A percentile compares a stretch with the other conserved stretches of the same genome.
These are phyloP conservation scores for Neomorphus geoffroyi DNA, from an alignment of 2,797 vertebrate species.

Conservation along the genomic window DNA sequence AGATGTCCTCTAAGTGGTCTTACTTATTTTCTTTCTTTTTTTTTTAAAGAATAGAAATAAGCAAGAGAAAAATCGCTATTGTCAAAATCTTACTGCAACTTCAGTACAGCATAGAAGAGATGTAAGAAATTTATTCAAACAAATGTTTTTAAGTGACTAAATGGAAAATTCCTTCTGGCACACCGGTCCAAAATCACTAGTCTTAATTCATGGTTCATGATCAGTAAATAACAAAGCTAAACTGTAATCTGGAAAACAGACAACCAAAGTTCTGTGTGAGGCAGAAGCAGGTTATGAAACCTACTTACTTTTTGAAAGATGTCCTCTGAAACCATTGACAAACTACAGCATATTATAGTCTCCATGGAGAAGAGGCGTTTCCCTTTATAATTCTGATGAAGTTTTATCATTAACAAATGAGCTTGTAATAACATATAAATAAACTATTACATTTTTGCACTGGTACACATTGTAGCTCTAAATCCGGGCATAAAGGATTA, in stretches of 20 bases:
- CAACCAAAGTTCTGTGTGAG: not conserved
- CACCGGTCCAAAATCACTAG: not conserved
- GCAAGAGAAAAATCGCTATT: not conserved
- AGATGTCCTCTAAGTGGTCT: not conserved
- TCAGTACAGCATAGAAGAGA: not conserved
- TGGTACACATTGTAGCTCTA: not conserved
- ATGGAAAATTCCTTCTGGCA: not conserved
- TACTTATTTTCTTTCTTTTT: not conserved
- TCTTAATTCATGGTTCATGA: not conserved
- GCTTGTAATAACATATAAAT: not conserved
- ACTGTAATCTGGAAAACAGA: not conserved
- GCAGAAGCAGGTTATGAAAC: not conserved
- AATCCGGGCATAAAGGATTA: not conserved
- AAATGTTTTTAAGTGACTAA: not conserved
- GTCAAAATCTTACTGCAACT: not conserved
- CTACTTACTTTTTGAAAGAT: not conserved
- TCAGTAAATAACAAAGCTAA: not conserved
- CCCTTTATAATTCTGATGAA: not conserved
- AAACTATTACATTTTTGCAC: not conserved
- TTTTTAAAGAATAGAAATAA: not conserved
- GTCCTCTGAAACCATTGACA: not conserved
- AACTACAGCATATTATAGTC: not conserved
- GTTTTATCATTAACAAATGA: not conserved
- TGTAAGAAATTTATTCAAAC: not conserved
- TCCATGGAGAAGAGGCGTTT: accelerated